Conservation (phyloP, 2,888 invertebrate genomes). For the Callosobruchus maculatus region DNA sequence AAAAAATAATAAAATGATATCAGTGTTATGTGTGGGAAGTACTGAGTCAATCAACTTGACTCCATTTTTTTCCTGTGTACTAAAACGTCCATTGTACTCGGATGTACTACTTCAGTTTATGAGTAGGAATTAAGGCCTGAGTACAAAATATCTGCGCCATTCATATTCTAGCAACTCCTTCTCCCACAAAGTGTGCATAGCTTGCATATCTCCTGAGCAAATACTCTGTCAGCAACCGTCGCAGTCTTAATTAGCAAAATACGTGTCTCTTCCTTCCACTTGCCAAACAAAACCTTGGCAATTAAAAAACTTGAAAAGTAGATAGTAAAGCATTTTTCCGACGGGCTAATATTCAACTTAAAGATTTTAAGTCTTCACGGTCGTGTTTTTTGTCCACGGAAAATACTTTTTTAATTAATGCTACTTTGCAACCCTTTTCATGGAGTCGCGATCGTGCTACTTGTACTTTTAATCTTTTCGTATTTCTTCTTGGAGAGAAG, state of each 20-base stretch:
- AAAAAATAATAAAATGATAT: too few relatives aligned
- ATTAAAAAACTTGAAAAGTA: not conserved
- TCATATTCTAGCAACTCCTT: not conserved
- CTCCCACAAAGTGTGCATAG: not conserved
- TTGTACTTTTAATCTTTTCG: constrained; percentile 39
- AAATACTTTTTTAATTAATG: constrained; percentile 41
- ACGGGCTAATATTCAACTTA: constrained; percentile 24
- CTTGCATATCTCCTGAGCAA: not conserved
- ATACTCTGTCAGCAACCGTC: not conserved
- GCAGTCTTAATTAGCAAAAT: not conserved
- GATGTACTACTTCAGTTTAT: too few relatives aligned
- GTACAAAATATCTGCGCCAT: too few relatives aligned
- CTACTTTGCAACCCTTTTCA: constrained; percentile 37
- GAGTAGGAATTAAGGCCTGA: too few relatives aligned
- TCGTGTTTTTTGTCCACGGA: not conserved
- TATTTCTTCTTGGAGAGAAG: constrained; percentile 39
- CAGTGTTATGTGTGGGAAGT: too few relatives aligned
- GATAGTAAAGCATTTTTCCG: constrained; percentile 14
- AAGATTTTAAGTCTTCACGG: constrained; percentile 22
- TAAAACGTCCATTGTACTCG: too few relatives aligned
- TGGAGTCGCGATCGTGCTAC: constrained; percentile 21
- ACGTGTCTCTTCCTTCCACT: not conserved
- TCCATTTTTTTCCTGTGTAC: too few relatives aligned
- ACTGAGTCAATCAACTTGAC: too few relatives aligned
- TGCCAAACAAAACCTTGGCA: not conserved